These are phyloP conservation scores for Salvelinus namaycush DNA, from an alignment of 2,113 vertebrate species.

Conservation along the genomic window DNA sequence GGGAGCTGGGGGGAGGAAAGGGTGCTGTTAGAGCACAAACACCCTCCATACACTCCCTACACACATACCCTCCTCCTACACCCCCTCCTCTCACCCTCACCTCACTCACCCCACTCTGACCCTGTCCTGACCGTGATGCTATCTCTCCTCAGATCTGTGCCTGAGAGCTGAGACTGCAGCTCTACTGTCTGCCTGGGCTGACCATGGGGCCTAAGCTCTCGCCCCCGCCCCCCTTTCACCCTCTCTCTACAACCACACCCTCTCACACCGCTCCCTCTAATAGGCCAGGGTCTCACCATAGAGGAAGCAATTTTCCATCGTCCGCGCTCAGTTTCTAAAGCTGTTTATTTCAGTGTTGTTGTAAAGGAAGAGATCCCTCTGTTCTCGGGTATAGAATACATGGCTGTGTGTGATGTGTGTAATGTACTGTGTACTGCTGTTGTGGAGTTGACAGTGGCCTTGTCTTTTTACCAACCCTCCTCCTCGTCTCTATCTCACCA, in stretches of 20 bases:
- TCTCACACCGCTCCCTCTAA: conserved; percentile 12
- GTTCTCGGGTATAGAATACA: conserved; percentile 8
- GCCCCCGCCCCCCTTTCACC: neutral
- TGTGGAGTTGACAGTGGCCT: neutral
- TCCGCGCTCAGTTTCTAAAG: conserved; percentile 26
- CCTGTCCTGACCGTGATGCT: conserved; percentile 20
- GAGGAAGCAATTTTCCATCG: conserved; percentile 33
- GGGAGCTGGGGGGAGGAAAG: neutral
- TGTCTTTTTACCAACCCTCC: neutral
- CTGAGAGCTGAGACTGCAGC: conserved; percentile 15
- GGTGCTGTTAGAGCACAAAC: neutral
- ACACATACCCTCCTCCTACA: neutral
- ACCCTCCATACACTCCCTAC: neutral
- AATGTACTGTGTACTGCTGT: neutral
- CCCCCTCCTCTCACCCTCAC: neutral
- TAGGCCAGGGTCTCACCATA: conserved; percentile 24
- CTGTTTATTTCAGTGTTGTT: conserved; percentile 39
- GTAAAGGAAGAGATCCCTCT: conserved; percentile 4
- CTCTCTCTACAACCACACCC: neutral
- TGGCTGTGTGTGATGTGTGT: neutral
- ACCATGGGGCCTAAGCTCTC: conserved; percentile 1
- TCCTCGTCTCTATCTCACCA: conserved; percentile 35
- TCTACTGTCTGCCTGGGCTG: conserved; percentile 25
- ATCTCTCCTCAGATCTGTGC: conserved; percentile 33
- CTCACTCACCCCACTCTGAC: conserved; percentile 18